Base-by-base conservation (phyloP, 2,888 invertebrate genomes). In the Catocala sponsa region DNA sequence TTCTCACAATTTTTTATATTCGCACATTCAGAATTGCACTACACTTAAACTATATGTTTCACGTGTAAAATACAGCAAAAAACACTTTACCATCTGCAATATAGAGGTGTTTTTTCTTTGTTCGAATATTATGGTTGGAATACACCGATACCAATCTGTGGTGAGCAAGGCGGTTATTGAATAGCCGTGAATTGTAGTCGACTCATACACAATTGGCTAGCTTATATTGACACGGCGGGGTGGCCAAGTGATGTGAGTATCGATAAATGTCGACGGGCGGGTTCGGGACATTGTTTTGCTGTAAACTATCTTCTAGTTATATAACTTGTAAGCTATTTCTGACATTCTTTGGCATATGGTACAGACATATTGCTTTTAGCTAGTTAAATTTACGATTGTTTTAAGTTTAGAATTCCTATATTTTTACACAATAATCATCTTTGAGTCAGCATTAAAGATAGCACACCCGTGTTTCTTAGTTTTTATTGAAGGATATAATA, bases 211-310 rank as follows among this genome's bases (percentile, higher is more conserved):
- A 92, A 91, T 91, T 91, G 90, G 88, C 85, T 81, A 84, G 85
- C 81, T 87, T 86, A 87, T 90, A 91, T 87, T 85, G 88, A 88
- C 91, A 82, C 92, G 87, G 85, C 91, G 89, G 92, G 92, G 91
- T 84, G 85, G 87, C 91, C 80, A 51, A 87, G 89, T 83, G 87
- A 79, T 81, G 88, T 66, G 65, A 64, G 67, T 72, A 74, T 77
- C 74, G 69, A 76, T 76, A 69, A 72, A 71, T 65, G 68, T 78
- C 67, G 68, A 74, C 55, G 65, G 63, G 57, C 59, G 62, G 61
- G 65, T 69, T 63, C 58, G 53, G 61, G 62, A 72, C 65, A 70
- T 68, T 74, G 73, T 70, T 68, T 68, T 70, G 60, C 46, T 46
- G 15, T 73, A 68, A 68, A 65, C 55, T 70, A 65, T 68, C 60